phyloP scores from a whole-genome alignment of 2,888 invertebrate species.

The Caenorhabditis sp. region DNA sequence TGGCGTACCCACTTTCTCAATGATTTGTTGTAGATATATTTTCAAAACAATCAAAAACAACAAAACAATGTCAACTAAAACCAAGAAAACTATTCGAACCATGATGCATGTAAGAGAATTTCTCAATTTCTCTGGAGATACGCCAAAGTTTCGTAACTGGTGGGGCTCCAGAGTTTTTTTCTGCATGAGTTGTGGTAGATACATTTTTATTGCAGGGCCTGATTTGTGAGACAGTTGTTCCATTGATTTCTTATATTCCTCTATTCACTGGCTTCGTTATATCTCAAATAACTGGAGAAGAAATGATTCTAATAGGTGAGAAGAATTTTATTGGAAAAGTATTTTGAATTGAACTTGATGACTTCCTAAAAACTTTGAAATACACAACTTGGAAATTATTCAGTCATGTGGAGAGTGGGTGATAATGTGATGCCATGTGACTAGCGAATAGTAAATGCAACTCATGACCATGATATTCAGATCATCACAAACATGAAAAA shows the following conservation, averaged over 20 bases:
- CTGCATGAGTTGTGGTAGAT: no score
- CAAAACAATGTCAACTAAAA: background rate
- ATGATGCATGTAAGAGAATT: background rate
- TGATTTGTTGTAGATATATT: background rate
- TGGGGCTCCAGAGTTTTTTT: no score
- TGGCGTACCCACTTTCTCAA: constrained; percentile 11
- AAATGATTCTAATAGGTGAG: background rate
- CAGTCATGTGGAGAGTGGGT: no score
- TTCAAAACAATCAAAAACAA: background rate
- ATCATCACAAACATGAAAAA: no score
- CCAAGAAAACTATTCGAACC: background rate
- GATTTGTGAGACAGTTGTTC: background rate
- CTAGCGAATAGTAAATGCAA: no score
- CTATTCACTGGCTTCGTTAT: background rate
- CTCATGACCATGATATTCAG: no score
- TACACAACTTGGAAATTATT: no score
- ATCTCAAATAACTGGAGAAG: background rate
- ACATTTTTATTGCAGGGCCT: background rate
- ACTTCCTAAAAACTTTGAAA: no score
- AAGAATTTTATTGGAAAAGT: no score
- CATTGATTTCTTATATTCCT: background rate
- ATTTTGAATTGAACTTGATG: background rate
- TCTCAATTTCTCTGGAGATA: no score
- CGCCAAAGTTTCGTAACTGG: no score
- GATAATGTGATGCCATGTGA: no score